Base-by-base conservation (phyloP, 1,140 invertebrate genomes). In the Brachionus paranguensis region DNA sequence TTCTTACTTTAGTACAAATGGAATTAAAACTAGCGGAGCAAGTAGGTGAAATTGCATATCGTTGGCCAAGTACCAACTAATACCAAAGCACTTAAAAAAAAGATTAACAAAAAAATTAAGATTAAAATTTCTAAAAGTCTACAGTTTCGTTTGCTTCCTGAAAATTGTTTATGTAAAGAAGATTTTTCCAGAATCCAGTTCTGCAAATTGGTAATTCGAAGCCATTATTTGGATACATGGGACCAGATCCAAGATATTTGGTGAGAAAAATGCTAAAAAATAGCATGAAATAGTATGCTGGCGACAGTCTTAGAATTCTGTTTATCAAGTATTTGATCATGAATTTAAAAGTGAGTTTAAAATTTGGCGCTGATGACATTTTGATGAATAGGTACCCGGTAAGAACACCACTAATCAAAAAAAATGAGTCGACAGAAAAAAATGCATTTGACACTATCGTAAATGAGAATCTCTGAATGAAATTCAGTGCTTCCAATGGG, bases 61-160 rank as follows among this genome's bases (percentile, higher is more conserved):
- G 86, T 94, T 94, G 6, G 93, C 93, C 78, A 95, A 89, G 87
- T 93, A 94, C 93, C 93, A 94, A 0, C 92, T 91, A 86, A 92
- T 91, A 6, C 37, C 68, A 72, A 93, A 91, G 86, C 93, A 94
- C 86, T 85, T 85, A 8, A 85, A 65, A 45, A 93, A 60, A 7
- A 17, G 8, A 11, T 68, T 24, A n/a, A 47, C n/a, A 50, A 50
- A 78, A 53, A 33, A 20, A 3, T 78, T 53, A 12, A 79, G 2
- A 27, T 64, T 17, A 37, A 79, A 53, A 27, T 37, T 2, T 6
- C 41, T 17, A n/a, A 17, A 64, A 60, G n/a, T 78, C 12, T 79
- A 79, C 76, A 53, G 43, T 55, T 60, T 79, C 29, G 17, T 79
- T 91, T 2, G 91, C 92, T 29, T 92, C 89, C 3, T 94, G 90